phyloP scores from a whole-genome alignment of 2,797 vertebrate species.

The Melanotaenia trifasciata region DNA sequence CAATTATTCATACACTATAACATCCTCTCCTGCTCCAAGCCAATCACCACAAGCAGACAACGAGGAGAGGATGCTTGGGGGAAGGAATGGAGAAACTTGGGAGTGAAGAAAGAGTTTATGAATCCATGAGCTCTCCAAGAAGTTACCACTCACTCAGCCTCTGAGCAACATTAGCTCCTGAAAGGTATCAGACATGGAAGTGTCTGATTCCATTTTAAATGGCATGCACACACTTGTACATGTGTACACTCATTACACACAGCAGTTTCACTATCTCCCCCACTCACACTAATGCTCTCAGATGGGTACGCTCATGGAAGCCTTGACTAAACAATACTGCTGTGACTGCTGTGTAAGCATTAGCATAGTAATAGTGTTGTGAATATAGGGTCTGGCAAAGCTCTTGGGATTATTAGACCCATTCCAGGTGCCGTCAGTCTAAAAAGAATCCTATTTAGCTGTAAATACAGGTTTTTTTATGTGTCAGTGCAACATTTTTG shows the following conservation, averaged over 20 bases:
- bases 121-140: slow-evolving; percentile 56
- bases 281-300: slow-evolving; percentile 40
- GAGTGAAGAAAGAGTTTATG: slow-evolving; percentile 60
- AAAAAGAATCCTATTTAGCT: slow-evolving; percentile 48
- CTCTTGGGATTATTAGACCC: slow-evolving; percentile 67
- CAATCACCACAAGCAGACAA: slow-evolving; percentile 60
- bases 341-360: slow-evolving; percentile 74
- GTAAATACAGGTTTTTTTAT: slow-evolving; percentile 33
- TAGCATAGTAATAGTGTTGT: slow-evolving; percentile 75
- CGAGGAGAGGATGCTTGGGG: slow-evolving; percentile 60
- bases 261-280: slow-evolving; percentile 6
- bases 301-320: slow-evolving; percentile 41
- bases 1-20: slow-evolving; percentile 82
- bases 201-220: slow-evolving; percentile 69
- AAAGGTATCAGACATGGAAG: slow-evolving; percentile 60
- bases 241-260: slow-evolving; percentile 44
- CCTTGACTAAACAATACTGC: slow-evolving; percentile 55
- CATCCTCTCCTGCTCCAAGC: slow-evolving; percentile 65
- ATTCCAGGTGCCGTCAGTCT: slow-evolving; percentile 60
- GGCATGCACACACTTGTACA: slow-evolving; percentile 34
- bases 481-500: slow-evolving; percentile 27
- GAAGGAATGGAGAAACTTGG: slow-evolving; percentile 63
- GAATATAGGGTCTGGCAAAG: slow-evolving; percentile 55
- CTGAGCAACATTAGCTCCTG: slow-evolving; percentile 71
- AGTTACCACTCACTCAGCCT: slow-evolving; percentile 66